These are phyloP conservation scores for Actinernus sp. DNA, from an alignment of 92 coral and sea anemone species.

Conservation along the genomic window DNA sequence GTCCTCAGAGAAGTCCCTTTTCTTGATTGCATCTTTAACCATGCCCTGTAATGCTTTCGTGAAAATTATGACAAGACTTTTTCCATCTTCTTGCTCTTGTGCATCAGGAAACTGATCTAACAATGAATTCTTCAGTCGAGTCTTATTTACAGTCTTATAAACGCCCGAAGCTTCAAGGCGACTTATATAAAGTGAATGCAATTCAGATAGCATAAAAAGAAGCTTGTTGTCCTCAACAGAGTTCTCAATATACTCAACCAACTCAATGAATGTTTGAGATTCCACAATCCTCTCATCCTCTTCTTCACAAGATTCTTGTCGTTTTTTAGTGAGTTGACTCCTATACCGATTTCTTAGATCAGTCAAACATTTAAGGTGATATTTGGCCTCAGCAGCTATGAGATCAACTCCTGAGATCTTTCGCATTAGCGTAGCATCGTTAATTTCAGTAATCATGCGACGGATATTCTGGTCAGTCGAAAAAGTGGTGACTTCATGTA, in stretches of 20 bases:
- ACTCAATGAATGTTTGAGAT: slow-evolving; percentile 68
- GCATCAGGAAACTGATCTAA: background rate
- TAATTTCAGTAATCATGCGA: slow-evolving; percentile 66
- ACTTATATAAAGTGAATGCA: slow-evolving; percentile 47
- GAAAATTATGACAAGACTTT: slow-evolving; percentile 12
- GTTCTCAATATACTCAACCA: slow-evolving; percentile 52
- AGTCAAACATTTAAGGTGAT: slow-evolving; percentile 68
- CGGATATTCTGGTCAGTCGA: slow-evolving; percentile 57
- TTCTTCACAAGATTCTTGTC: slow-evolving; percentile 42
- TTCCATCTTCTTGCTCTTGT: background rate
- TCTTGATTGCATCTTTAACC: slow-evolving; percentile 36
- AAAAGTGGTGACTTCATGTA: slow-evolving; percentile 62
- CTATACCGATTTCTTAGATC: slow-evolving; percentile 66
- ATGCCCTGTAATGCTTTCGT: slow-evolving; percentile 29
- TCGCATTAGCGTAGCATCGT: slow-evolving; percentile 51
- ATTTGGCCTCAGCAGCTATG: slow-evolving; percentile 75
- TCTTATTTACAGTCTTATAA: slow-evolving; percentile 1
- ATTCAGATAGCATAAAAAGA: slow-evolving; percentile 36
- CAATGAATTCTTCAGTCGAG: background rate
- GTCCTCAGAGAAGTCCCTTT: slow-evolving; percentile 48
- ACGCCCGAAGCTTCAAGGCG: slow-evolving; percentile 37
- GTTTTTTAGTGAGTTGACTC: slow-evolving; percentile 35
- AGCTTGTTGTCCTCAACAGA: slow-evolving; percentile 48
- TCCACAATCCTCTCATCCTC: slow-evolving; percentile 64
- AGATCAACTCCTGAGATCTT: slow-evolving; percentile 71